Percentiles rank a stretch among this genome's conserved stretches.
phyloP scores from a whole-genome alignment of 2,797 vertebrate species.

The Dromococcyx pavoninus region DNA sequence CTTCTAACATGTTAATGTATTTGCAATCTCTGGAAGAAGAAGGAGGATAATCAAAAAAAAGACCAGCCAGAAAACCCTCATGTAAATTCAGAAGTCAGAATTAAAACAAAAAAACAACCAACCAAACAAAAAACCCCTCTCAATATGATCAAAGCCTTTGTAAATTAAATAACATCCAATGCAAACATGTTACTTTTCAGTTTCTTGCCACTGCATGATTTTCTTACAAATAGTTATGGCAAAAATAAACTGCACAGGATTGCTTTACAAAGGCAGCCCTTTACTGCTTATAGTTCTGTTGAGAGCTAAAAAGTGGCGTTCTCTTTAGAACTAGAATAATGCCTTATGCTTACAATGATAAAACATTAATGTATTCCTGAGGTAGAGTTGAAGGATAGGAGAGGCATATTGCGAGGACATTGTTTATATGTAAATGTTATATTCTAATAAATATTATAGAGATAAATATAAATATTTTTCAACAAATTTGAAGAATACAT shows the following conservation, averaged over 20 bases:
- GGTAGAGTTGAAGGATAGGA: not conserved
- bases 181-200: not conserved
- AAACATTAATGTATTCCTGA: not conserved
- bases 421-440: not conserved
- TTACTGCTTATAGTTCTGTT: not conserved
- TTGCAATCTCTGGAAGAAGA: not conserved
- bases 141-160: not conserved
- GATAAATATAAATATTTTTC: not conserved
- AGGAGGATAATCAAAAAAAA: not conserved
- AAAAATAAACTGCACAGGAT: not conserved
- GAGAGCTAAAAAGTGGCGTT: not conserved
- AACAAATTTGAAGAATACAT: not conserved
- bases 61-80: rapidly evolving
- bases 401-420: not conserved
- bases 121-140: rapidly evolving
- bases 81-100: not conserved
- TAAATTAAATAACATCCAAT: not conserved
- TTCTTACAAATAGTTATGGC: not conserved
- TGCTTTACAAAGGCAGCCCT: not conserved
- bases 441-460: not conserved
- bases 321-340: not conserved
- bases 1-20: not conserved
- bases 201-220: not conserved
- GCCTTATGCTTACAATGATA: not conserved
- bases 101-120: not conserved